Evolutionary conservation across 2,113 vertebrate species (phyloP).

Genomic region (Micronycteris hirsuta): DNA sequence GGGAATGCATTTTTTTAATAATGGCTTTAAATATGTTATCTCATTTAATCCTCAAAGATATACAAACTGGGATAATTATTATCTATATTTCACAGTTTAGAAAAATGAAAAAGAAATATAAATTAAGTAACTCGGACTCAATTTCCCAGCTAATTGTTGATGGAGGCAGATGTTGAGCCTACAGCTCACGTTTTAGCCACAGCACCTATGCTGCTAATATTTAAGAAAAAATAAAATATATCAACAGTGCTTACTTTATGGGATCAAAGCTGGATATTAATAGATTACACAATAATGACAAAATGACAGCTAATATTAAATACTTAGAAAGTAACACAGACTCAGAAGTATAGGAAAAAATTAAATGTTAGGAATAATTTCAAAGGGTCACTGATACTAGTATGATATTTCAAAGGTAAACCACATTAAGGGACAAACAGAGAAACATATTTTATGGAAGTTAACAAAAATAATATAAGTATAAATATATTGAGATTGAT

Average conservation of each 20-base stretch:
- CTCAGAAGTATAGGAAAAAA: neutral
- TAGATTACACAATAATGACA: neutral
- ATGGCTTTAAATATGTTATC: neutral
- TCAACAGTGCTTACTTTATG: neutral
- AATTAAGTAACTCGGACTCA: neutral
- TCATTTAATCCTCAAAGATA: neutral
- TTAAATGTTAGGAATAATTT: neutral
- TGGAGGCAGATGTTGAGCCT: neutral
- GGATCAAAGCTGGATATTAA: neutral
- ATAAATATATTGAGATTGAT: neutral
- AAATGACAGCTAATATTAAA: conserved; percentile 10
- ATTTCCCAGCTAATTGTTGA: neutral
- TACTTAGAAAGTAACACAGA: neutral
- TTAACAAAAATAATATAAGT: neutral
- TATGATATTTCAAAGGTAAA: neutral
- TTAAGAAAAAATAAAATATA: neutral
- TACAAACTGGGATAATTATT: neutral
- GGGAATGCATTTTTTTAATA: neutral
- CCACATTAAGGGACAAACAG: neutral
- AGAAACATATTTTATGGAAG: neutral
- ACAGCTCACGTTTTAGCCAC: neutral
- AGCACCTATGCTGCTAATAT: neutral
- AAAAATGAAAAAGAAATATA: neutral
- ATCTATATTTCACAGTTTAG: neutral
- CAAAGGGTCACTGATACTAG: neutral